A percentile compares a stretch with the other conserved stretches of the same genome.
Conservation (phyloP, 2,888 invertebrate species). For the Parnassius orleans region DNA sequence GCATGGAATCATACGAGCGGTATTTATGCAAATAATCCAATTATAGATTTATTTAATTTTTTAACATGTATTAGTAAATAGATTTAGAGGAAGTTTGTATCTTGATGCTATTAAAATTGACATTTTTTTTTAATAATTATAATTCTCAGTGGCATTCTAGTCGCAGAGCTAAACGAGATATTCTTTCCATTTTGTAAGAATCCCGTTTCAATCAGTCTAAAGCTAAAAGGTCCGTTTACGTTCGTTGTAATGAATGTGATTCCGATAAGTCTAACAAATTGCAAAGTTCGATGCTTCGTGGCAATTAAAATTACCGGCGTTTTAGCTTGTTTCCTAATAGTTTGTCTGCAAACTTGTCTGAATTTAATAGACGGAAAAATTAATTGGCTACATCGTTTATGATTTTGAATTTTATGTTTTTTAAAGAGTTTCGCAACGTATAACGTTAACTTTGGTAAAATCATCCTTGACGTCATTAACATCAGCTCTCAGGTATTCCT, state of each 20-base stretch:
- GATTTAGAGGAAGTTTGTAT: no score
- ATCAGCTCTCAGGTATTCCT: no score
- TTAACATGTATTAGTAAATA: no score
- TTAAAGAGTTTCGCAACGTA: no score
- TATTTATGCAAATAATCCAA: no score
- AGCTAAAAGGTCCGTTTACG: slow-evolving; percentile 2
- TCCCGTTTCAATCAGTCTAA: neutral
- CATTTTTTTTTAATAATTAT: no score
- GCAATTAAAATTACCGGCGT: slow-evolving; percentile 20
- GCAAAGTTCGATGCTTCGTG: slow-evolving; percentile 1
- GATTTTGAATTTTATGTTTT: no score
- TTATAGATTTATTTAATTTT: no score
- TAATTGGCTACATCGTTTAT: slow-evolving; percentile 1
- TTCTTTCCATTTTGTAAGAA: neutral
- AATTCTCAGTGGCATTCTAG: neutral
- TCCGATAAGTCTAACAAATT: slow-evolving; percentile 18
- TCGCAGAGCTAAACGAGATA: neutral
- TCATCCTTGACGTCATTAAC: no score
- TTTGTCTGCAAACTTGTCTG: slow-evolving; percentile 7
- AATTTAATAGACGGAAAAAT: slow-evolving; percentile 5
- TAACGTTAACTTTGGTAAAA: no score
- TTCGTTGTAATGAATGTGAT: slow-evolving; percentile 13
- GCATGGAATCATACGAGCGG: no score
- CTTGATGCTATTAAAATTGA: no score
- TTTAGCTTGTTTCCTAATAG: slow-evolving; percentile 14